phyloP scores from a whole-genome alignment of 2,888 invertebrate genomes.

The Andrena trimmerana region DNA sequence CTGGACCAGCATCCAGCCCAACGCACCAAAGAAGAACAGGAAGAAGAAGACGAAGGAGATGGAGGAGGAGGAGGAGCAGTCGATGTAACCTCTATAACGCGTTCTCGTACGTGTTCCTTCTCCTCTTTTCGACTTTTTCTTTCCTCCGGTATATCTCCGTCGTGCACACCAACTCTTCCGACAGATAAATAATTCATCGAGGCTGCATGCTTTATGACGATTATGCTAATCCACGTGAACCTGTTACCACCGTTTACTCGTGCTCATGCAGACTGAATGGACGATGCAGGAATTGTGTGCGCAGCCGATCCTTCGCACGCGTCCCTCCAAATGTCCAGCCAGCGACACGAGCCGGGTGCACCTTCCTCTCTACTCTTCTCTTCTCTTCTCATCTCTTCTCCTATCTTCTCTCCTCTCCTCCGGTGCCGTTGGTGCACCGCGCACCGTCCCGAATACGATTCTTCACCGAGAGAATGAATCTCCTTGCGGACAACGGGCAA shows the following conservation, averaged over 20 bases:
- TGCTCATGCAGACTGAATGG: conserved; percentile 67
- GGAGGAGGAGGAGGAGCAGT: conserved; percentile 6
- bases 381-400: neutral
- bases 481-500: conserved; percentile 10
- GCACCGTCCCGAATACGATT: too few species aligned
- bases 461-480: conserved; percentile 12
- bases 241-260: conserved; percentile 79
- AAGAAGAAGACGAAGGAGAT: conserved; percentile 10
- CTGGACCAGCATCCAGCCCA: conserved; percentile 18
- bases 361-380: neutral
- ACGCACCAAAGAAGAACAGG: neutral
- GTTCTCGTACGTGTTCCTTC: conserved; percentile 44
- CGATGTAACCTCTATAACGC: conserved; percentile 54
- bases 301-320: conserved; percentile 64
- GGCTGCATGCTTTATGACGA: conserved; percentile 84
- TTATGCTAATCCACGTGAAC: conserved; percentile 84
- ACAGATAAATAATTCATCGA: conserved; percentile 85
- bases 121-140: conserved; percentile 43
- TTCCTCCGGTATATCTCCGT: conserved; percentile 33
- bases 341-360: conserved; percentile 29
- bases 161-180: conserved; percentile 71
- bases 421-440: too few species aligned
- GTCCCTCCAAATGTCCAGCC: conserved; percentile 39
- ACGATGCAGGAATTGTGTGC: conserved; percentile 65
- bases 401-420: neutral